These are phyloP conservation scores for Mamestra configurata DNA, from an alignment of 1,140 invertebrate species.

Conservation along the genomic window DNA sequence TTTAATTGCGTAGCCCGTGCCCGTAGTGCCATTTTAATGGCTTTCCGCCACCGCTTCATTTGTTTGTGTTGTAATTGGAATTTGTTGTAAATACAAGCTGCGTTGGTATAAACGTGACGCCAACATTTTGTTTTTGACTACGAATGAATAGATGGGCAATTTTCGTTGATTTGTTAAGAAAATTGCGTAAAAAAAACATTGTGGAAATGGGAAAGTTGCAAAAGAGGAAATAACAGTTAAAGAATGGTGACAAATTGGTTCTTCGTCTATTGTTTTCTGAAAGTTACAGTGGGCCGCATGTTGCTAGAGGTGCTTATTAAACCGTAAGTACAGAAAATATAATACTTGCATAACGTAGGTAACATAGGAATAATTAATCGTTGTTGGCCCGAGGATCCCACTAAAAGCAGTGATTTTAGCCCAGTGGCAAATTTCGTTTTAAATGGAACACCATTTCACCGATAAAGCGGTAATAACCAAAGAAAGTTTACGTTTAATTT, in stretches of 20 bases:
- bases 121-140: constrained; percentile 18
- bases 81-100: constrained; percentile 39
- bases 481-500: too few species aligned
- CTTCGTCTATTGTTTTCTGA: background rate
- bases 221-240: too few species aligned
- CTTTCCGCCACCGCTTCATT: constrained; percentile 42
- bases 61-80: constrained; percentile 48
- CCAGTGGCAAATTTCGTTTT: background rate
- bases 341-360: too few species aligned
- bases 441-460: too few species aligned
- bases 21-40: constrained; percentile 44
- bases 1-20: constrained; percentile 56
- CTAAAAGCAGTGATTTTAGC: background rate
- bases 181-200: background rate
- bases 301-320: too few species aligned
- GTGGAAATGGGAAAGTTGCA: background rate
- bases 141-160: constrained; percentile 19
- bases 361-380: too few species aligned
- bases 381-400: background rate
- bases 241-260: background rate
- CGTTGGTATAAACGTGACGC: background rate
- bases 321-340: too few species aligned
- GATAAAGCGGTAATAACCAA: too few species aligned
- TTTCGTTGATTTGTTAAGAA: background rate
- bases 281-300: too few species aligned